Conservation (phyloP, 2,113 vertebrate species). For the Corapipo altera region DNA sequence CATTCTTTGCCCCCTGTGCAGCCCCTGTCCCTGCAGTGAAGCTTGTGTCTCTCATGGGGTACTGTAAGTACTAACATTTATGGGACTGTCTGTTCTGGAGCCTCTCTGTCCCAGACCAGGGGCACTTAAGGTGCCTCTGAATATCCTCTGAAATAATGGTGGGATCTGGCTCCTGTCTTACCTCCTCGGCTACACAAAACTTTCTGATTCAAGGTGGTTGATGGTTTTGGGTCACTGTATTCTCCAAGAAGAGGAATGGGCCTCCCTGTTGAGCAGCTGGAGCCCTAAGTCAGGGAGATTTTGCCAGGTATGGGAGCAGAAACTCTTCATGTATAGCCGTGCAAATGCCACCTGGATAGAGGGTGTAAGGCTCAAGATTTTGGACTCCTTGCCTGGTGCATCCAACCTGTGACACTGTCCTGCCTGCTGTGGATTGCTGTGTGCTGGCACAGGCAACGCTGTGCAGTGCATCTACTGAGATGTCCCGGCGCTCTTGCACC, state of each 20-base stretch:
- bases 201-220: background rate
- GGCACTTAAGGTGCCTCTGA: background rate
- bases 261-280: background rate
- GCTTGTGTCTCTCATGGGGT: constrained; percentile 78
- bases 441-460: background rate
- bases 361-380: background rate
- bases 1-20: constrained; percentile 81
- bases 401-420: background rate
- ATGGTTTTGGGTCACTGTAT: background rate
- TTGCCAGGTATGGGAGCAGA: background rate
- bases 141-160: background rate
- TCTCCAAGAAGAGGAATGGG: background rate
- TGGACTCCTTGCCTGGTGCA: background rate
- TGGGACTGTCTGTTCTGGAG: rapidly evolving
- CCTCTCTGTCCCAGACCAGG: background rate
- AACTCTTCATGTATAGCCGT: background rate
- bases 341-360: background rate
- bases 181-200: background rate
- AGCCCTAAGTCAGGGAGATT: background rate
- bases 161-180: background rate
- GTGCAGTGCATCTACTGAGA: background rate
- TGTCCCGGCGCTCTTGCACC: background rate
- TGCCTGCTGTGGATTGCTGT: background rate
- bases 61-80: constrained; percentile 77
- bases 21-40: constrained; percentile 77